These are phyloP conservation scores for Glyphotaelius pellucidus DNA, from an alignment of 2,888 invertebrate species.

Conservation along the genomic window DNA sequence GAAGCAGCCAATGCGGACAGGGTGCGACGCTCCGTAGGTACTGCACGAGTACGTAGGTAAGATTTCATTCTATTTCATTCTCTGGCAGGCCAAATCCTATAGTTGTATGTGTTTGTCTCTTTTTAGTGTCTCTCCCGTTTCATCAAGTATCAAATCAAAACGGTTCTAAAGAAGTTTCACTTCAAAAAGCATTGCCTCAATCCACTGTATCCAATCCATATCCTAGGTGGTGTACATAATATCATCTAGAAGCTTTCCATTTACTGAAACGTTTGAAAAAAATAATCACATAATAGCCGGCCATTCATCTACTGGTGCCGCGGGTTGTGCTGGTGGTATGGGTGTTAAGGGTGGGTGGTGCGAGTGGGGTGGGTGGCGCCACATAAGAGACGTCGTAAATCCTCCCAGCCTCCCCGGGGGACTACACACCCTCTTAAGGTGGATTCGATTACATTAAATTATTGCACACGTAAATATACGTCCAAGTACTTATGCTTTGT, in stretches of 20 bases:
- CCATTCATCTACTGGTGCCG: conserved; percentile 37
- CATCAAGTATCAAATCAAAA: too few relatives aligned
- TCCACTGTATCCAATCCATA: not conserved
- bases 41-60: too few relatives aligned
- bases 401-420: conserved; percentile 31
- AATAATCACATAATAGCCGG: conserved; percentile 41
- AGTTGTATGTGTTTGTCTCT: too few relatives aligned
- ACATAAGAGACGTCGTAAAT: conserved; percentile 55
- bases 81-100: too few relatives aligned
- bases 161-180: too few relatives aligned
- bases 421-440: conserved; percentile 51
- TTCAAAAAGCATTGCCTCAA: not conserved
- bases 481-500: not conserved
- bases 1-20: too few relatives aligned
- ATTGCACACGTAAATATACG: conserved; percentile 36
- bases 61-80: too few relatives aligned
- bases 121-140: too few relatives aligned
- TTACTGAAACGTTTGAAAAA: conserved; percentile 36
- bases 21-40: too few relatives aligned
- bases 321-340: not conserved
- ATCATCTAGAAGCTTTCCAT: conserved; percentile 7
- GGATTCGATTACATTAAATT: conserved; percentile 51
- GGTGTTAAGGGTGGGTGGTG: too few relatives aligned
- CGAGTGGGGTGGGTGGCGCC: not conserved
- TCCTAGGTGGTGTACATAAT: not conserved